Conservation (phyloP, 1,140 invertebrate genomes). For the Danaus plexippus region DNA sequence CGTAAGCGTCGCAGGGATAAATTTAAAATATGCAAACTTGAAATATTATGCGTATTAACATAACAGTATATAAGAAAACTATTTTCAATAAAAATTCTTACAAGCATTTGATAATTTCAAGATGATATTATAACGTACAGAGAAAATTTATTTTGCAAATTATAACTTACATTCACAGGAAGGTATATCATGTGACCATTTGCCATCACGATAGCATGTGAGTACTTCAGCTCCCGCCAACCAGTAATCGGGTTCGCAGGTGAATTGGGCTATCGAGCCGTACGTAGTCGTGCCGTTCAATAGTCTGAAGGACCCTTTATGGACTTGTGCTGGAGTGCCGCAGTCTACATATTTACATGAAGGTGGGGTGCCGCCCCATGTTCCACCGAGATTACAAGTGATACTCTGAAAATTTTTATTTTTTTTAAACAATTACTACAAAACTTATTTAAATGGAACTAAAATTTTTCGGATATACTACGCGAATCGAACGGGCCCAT, state of each 20-base stretch:
- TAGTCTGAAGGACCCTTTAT: conserved; percentile 81
- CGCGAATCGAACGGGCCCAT: too few relatives aligned
- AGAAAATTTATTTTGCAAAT: conserved; percentile 5
- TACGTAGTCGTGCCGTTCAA: conserved; percentile 86
- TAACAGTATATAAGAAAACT: too few relatives aligned
- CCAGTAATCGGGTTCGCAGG: conserved; percentile 88
- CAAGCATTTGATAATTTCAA: too few relatives aligned
- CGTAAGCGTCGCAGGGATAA: too few relatives aligned
- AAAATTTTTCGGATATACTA: too few relatives aligned
- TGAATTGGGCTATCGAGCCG: conserved; percentile 81
- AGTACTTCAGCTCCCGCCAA: conserved; percentile 78
- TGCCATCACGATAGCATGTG: conserved; percentile 85
- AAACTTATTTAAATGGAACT: too few relatives aligned
- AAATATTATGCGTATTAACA: too few relatives aligned
- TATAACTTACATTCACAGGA: conserved; percentile 84
- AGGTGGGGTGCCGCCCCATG: conserved; percentile 85
- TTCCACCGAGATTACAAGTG: conserved; percentile 84
- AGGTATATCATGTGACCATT: conserved; percentile 88
- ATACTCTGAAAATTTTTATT: conserved; percentile 73
- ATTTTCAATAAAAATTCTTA: too few relatives aligned
- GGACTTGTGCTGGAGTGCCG: conserved; percentile 82
- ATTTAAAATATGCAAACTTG: too few relatives aligned
- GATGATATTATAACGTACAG: too few relatives aligned
- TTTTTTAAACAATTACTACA: too few relatives aligned
- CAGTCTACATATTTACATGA: conserved; percentile 91